Evolutionary conservation across 23 tunicate genomes (phyloP).

Genomic region (Trididemnum clinides): DNA sequence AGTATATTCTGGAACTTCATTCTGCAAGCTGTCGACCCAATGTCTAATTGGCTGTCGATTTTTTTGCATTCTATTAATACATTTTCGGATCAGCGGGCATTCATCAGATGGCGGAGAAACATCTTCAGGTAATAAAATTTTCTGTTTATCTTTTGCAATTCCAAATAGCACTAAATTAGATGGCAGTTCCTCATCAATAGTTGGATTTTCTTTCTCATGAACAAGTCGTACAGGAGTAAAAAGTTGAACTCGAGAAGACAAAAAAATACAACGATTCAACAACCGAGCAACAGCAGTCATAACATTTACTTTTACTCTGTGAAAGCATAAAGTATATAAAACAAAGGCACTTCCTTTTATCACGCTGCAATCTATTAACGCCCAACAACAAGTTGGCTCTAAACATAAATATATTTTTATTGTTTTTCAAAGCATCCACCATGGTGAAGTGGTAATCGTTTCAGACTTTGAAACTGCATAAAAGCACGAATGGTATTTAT

Average conservation of each 20-base stretch:
- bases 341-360: no score
- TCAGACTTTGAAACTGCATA: no score
- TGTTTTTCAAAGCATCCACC: no score
- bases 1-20: not conserved
- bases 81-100: constrained; percentile 26
- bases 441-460: no score
- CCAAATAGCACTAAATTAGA: constrained; percentile 35
- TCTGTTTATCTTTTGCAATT: constrained; percentile 15
- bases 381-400: no score
- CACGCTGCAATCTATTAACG: no score
- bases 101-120: not conserved
- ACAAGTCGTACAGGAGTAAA: not conserved
- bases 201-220: not conserved
- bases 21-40: constrained; percentile 44
- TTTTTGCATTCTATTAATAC: not conserved
- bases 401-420: no score
- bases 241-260: not conserved
- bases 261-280: no score
- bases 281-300: no score
- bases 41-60: constrained; percentile 30
- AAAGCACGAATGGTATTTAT: no score
- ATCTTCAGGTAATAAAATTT: not conserved
- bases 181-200: not conserved
- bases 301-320: no score
- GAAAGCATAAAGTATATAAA: no score